phyloP scores from a whole-genome alignment of 2,113 vertebrate species.

The Sisor rabdophorus region DNA sequence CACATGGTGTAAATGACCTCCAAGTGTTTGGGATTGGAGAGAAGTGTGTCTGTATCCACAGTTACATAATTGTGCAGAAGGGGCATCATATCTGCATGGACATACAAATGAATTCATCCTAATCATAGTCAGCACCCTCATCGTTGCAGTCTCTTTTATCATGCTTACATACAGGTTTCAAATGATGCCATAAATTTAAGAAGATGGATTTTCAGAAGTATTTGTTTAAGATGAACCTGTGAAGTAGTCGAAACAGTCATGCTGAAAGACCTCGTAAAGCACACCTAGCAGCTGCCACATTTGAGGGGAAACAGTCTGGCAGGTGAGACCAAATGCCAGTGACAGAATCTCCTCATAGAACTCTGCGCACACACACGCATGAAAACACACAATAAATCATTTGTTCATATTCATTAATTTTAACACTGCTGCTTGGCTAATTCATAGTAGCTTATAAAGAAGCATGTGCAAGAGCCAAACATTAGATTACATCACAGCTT shows the following conservation, averaged over 20 bases:
- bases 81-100: constrained; percentile 93
- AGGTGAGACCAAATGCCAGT: constrained; percentile 90
- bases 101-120: constrained; percentile 33
- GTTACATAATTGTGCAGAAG: constrained; percentile 98
- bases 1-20: constrained; percentile 97
- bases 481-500: background rate
- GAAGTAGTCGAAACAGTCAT: constrained; percentile 94
- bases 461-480: background rate
- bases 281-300: constrained; percentile 96
- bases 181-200: background rate
- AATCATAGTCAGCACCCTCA: background rate
- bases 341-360: constrained; percentile 98
- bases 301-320: constrained; percentile 88
- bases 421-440: too few species aligned
- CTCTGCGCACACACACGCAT: constrained; percentile 65
- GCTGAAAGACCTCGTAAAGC: constrained; percentile 90
- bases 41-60: constrained; percentile 86
- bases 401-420: too few species aligned
- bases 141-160: accelerated
- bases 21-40: constrained; percentile 89
- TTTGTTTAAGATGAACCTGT: constrained; percentile 71
- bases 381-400: background rate
- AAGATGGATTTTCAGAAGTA: too few species aligned
- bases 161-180: background rate
- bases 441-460: background rate